phyloP scores from a whole-genome alignment of 2,888 invertebrate genomes.

The Cephus sareptanus region DNA sequence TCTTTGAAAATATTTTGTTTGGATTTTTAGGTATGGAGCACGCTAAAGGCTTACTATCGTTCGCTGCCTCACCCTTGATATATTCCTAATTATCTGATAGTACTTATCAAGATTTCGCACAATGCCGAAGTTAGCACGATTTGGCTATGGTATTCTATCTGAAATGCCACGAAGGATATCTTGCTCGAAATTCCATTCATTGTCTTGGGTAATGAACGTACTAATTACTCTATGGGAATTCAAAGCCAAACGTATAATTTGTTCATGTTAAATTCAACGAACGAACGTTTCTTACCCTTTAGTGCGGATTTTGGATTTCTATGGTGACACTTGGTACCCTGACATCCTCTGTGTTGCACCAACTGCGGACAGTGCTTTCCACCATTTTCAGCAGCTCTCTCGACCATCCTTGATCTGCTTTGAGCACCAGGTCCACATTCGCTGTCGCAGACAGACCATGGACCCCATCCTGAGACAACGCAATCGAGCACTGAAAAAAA shows the following conservation, averaged over 20 bases:
- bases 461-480: conserved; percentile 85
- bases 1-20: not conserved
- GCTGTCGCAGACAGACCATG: conserved; percentile 85
- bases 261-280: not conserved
- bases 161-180: not conserved
- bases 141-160: not conserved
- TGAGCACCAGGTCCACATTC: conserved; percentile 87
- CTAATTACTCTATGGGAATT: not conserved
- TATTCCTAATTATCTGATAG: not conserved
- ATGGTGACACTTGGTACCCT: conserved; percentile 78
- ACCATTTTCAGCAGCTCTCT: conserved; percentile 80
- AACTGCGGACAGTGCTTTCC: conserved; percentile 85
- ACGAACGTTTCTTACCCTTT: conserved; percentile 71
- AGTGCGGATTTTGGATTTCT: conserved; percentile 79
- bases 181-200: not conserved
- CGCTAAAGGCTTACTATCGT: no score
- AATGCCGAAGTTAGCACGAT: not conserved
- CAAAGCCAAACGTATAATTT: not conserved
- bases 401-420: conserved; percentile 77
- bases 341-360: conserved; percentile 84
- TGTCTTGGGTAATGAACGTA: not conserved
- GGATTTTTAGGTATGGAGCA: not conserved
- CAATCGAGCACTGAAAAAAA: conserved; percentile 83
- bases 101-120: not conserved
- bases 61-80: not conserved